Evolutionary conservation across 35 echinoderm and acorn worm species (phyloP), one percentile per base, ranked within the genome.

Genomic region (Heliocidaris tuberculata): DNA sequence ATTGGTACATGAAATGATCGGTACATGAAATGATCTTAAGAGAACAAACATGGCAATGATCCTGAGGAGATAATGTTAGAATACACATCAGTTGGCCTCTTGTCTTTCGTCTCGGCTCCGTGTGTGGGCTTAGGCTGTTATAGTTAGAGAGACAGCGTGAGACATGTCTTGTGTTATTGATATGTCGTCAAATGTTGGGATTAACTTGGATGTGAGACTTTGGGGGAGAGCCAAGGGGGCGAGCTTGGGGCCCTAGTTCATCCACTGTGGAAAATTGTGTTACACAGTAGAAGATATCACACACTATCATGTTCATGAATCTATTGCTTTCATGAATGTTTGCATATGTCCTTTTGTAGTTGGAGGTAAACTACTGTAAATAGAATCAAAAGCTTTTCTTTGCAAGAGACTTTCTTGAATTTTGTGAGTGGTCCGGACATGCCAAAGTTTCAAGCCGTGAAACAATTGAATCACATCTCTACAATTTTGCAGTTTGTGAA

Each of bases 81-180:
- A 5, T 78, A 78, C 65, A 7, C 65, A 78, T 78, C 65, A 78
- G 27, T 78, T 27, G 65, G 65, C 65, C 65, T 78, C 65, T 78
- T 78, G 65, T 78, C 65, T 78, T 78, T 78, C 65, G 65, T 78
- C 65, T 78, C 5, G 7, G 65, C 65, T 78, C 65, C 27, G 65
- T 78, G 65, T 78, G 65, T 78, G 65, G 65, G 65, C 65, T 78
- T 78, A 78, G 65, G 27, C 27, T 78, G 65, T 78, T 78, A 78
- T 78, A 78, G 65, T 78, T 78, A 78, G 65, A 78, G 21, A 78
- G 24, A 78, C 65, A 78, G 65, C 65, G 21, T 78, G 65, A 78
- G 65, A 78, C 65, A 19, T 78, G 65, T 78, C 65, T 78, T 7
- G 65, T 78, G 65, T 78, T 78, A 78, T 78, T 78, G 65, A 78